Evolutionary conservation across 2,113 vertebrate genomes (phyloP).

Genomic region (Barbus barbus): DNA sequence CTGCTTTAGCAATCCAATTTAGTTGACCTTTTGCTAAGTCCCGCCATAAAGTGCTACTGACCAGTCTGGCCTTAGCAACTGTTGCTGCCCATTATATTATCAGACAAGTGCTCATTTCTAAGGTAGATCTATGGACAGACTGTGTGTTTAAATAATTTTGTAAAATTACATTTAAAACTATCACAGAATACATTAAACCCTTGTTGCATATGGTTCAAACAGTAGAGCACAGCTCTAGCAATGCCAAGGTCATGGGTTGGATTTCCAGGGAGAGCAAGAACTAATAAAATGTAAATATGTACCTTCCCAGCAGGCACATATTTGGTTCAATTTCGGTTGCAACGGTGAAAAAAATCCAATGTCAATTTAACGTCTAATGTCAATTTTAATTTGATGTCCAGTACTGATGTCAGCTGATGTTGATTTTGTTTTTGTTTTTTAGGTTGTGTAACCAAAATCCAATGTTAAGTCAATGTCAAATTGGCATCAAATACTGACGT

Average conservation of each 20-base stretch:
- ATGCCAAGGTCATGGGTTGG: not conserved
- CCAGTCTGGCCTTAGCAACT: not conserved
- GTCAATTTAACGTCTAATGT: no score
- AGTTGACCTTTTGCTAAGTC: not conserved
- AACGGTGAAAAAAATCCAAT: no score
- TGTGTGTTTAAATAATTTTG: not conserved
- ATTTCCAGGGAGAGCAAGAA: not conserved
- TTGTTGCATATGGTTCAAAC: not conserved
- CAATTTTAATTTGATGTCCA: no score
- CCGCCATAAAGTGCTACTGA: not conserved
- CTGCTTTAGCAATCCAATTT: slow-evolving; percentile 32
- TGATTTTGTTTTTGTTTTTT: no score
- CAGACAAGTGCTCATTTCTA: not conserved
- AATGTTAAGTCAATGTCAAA: no score
- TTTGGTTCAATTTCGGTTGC: no score
- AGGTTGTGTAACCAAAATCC: no score
- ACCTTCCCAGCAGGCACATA: no score
- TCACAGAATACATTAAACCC: not conserved
- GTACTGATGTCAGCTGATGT: no score
- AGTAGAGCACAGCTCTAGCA: not conserved
- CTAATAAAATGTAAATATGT: no score
- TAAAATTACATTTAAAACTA: not conserved
- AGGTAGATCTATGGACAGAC: not conserved
- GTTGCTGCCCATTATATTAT: not conserved
- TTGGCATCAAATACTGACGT: no score